Evolutionary conservation across 2,797 vertebrate species (phyloP).

Genomic region (Meda fulgida): DNA sequence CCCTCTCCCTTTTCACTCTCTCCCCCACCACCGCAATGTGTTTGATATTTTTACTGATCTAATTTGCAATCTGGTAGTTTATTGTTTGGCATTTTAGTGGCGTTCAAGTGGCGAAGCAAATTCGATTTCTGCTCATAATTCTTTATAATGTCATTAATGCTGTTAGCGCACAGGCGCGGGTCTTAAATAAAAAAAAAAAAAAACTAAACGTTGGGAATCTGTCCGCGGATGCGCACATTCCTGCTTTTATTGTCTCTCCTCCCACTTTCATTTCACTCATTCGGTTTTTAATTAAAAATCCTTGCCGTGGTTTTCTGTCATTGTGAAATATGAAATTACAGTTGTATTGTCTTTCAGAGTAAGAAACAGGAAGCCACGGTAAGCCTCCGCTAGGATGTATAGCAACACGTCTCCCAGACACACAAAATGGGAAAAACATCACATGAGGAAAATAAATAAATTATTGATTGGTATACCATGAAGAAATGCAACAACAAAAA

Average conservation of each 20-base stretch:
- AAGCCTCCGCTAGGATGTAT: background rate
- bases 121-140: constrained; percentile 99
- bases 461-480: background rate
- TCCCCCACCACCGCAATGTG: constrained; percentile 89
- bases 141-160: constrained; percentile 98
- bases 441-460: background rate
- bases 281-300: constrained; percentile 84
- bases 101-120: constrained; percentile 99
- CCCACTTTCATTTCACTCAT: constrained; percentile 72
- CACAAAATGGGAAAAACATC: background rate
- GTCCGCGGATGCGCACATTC: constrained; percentile 77
- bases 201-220: constrained; percentile 68
- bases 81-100: constrained; percentile 99
- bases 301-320: constrained; percentile 74
- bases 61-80: constrained; percentile 99
- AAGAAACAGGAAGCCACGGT: constrained; percentile 20
- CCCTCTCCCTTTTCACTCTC: constrained; percentile 31
- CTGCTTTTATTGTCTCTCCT: constrained; percentile 78
- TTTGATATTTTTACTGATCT: constrained; percentile 99
- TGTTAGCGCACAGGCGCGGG: constrained; percentile 89
- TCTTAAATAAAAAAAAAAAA: constrained; percentile 79
- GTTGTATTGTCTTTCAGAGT: constrained; percentile 61
- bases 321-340: constrained; percentile 79
- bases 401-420: constrained; percentile 5
- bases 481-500: background rate